A percentile compares a stretch with the other conserved stretches of the same genome.
phyloP scores from a whole-genome alignment of 2,888 invertebrate species.

The Perithous albicinctus region DNA sequence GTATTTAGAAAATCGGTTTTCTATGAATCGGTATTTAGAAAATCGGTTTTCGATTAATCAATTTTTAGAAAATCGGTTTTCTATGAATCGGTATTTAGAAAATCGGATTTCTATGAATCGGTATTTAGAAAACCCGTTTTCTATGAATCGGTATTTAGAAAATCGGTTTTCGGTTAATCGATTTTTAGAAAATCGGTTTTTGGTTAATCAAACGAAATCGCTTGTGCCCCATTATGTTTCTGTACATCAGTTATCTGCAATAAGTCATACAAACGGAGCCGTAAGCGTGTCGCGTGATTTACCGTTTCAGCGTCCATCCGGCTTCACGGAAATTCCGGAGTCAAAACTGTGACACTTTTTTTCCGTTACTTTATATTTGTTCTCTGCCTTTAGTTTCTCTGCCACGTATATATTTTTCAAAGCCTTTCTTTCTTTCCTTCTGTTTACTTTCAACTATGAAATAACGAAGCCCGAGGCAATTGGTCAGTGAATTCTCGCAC shows the following conservation, averaged over 20 bases:
- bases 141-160: no score
- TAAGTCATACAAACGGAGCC: background rate
- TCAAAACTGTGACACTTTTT: background rate
- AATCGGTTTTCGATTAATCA: no score
- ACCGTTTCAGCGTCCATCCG: constrained; percentile 41
- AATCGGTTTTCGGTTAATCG: no score
- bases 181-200: no score
- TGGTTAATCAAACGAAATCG: no score
- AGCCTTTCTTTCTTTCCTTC: constrained; percentile 1
- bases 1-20: no score
- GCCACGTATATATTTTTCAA: background rate
- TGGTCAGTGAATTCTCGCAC: constrained; percentile 8
- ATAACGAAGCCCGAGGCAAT: constrained; percentile 4
- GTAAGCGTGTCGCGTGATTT: constrained; percentile 18
- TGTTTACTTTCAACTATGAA: background rate
- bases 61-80: no score
- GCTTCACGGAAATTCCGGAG: constrained; percentile 29
- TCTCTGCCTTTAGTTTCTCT: background rate
- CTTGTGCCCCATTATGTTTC: no score
- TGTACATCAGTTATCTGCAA: background rate
- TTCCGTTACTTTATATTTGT: background rate
- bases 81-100: no score
- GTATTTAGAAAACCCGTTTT: no score
- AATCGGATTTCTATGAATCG: no score
- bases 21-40: no score